Evolutionary conservation across 23 tunicate genomes (phyloP), one percentile per base, ranked within the genome.

Genomic region (Pegea sp.): DNA sequence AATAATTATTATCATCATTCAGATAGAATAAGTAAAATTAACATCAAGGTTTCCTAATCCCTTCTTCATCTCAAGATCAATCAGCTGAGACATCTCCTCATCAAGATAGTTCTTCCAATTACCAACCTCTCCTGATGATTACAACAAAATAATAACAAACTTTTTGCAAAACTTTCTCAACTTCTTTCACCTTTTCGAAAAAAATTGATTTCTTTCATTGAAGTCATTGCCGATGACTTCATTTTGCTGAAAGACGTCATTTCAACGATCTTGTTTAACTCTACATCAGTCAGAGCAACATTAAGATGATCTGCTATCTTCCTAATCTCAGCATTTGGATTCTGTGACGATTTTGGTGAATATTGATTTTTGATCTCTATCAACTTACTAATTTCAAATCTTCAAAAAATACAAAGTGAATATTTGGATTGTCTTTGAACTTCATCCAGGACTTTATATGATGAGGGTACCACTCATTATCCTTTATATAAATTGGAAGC

Each of bases 391-490:
- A 16, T 38, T 8, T 38, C 46, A 38, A 38, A 38, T 38, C 46
- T 38, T 38, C 46, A 38, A 8, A 38, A 16, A 38, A 38, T 16
- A 38, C 46, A 16, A 8, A 38, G 16, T 38, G 46, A 16, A 38
- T 8, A 16, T 38, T 38, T 8, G 46, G 46, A 38, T 38, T 11
- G 16, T 38, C 46, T 16, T 38, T 38, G 46, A 8, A 38, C 16
- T 38, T 38, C 46, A 38, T 38, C 46, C 46, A 38, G 13, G 46
- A 38, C 16, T 16, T 38, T 38, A 38, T 38, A 38, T 38, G 46
- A 16, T 38, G 46, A 11, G 46, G 46, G 16, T 38, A 38, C 46
- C 46, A 38, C 16, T 38, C 46, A 8, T 16, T 16, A 11, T 38
- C 46, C 16, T 38, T 38, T 38, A 16, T 38, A 16, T 38, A 38